These are phyloP conservation scores for Acronicta psi DNA, from an alignment of 2,888 invertebrate genomes.

Conservation along the genomic window DNA sequence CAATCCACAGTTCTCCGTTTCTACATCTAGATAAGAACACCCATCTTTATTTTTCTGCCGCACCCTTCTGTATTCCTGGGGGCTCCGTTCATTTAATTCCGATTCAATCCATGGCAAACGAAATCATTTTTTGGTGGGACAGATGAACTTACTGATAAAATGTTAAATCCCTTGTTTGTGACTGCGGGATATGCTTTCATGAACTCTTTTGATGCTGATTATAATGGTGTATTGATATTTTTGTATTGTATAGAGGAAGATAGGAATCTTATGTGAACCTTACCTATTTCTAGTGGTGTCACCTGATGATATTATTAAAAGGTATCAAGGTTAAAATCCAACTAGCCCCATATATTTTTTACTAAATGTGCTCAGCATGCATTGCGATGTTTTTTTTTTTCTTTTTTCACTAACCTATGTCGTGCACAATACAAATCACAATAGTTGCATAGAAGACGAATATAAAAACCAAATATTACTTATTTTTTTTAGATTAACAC, in stretches of 20 bases:
- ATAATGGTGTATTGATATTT: conserved; percentile 53
- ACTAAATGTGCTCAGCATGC: too few relatives aligned
- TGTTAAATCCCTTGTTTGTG: conserved; percentile 76
- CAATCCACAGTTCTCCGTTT: conserved; percentile 84
- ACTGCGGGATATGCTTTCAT: conserved; percentile 69
- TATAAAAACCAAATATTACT: too few relatives aligned
- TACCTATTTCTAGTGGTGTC: conserved; percentile 13
- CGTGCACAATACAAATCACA: too few relatives aligned
- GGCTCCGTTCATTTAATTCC: conserved; percentile 84
- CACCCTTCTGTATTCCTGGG: conserved; percentile 75
- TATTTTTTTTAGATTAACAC: too few relatives aligned
- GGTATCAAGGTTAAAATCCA: too few relatives aligned
- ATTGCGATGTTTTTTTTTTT: too few relatives aligned
- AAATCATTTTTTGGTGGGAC: conserved; percentile 83
- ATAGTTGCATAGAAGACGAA: too few relatives aligned
- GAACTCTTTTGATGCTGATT: conserved; percentile 56
- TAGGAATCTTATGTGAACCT: conserved; percentile 42
- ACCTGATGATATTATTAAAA: conserved; percentile 7
- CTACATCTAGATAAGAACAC: conserved; percentile 86
- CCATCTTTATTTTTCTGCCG: conserved; percentile 81
- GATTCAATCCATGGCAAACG: conserved; percentile 84
- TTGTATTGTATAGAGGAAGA: conserved; percentile 38
- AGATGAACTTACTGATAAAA: conserved; percentile 82
- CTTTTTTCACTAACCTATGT: too few relatives aligned
- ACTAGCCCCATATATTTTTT: too few relatives aligned